Evolutionary conservation across 2,797 vertebrate genomes (phyloP).

Genomic region (Netta rufina): DNA sequence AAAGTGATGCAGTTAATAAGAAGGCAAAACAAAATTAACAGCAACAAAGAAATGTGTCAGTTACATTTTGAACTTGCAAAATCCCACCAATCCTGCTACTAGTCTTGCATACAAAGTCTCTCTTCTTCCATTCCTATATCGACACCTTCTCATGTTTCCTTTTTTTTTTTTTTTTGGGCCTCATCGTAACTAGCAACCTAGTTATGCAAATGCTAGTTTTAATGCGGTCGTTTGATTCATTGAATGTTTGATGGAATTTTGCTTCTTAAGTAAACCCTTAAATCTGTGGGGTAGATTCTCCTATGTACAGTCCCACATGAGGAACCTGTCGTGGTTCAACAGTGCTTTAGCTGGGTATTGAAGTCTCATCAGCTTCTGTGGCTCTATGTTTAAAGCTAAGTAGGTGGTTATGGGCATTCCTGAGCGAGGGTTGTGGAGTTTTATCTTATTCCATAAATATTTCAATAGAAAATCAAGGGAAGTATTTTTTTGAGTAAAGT

Average conservation of each 20-base stretch:
- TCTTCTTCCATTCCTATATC: neutral
- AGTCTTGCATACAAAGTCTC: neutral
- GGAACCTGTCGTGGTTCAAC: neutral
- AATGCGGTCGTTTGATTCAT: neutral
- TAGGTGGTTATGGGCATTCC: neutral
- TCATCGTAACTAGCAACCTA: neutral
- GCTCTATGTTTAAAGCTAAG: neutral
- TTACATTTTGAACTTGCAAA: constrained; percentile 57
- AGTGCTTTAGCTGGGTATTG: neutral
- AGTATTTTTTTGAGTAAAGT: neutral
- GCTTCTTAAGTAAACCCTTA: neutral
- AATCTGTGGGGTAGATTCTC: neutral
- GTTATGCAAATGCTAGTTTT: neutral
- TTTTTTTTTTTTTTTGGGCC: neutral
- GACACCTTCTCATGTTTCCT: neutral
- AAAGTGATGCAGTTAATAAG: constrained; percentile 50
- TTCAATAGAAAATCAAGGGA: neutral
- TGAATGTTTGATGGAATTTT: neutral
- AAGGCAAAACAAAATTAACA: constrained; percentile 64
- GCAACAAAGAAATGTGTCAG: constrained; percentile 49
- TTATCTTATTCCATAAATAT: constrained; percentile 1
- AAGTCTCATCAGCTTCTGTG: neutral
- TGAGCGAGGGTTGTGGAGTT: neutral
- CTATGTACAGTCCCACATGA: neutral
- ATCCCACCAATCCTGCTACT: neutral